phyloP scores from a whole-genome alignment of 2,113 vertebrate species.

The Rostratula benghalensis region DNA sequence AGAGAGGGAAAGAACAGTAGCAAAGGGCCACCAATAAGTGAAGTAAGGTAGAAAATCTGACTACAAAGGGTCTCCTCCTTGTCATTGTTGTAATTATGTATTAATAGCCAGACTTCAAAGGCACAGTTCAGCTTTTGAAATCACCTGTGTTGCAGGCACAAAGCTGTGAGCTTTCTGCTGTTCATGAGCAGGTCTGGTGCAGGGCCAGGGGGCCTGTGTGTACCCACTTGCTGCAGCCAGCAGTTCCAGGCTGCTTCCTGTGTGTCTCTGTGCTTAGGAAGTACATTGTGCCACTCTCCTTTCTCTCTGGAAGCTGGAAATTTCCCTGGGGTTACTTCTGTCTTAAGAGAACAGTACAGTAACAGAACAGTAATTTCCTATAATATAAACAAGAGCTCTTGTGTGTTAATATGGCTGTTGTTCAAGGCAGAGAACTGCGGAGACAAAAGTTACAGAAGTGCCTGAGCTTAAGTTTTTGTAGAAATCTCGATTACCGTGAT shows the following conservation, averaged over 20 bases:
- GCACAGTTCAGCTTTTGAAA: neutral
- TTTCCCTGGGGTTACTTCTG: slow-evolving; percentile 6
- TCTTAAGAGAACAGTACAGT: neutral
- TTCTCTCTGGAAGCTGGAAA: slow-evolving; percentile 31
- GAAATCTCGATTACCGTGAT: neutral
- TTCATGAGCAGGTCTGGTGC: neutral
- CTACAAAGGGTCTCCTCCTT: neutral
- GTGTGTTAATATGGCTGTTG: neutral
- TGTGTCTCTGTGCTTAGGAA: neutral
- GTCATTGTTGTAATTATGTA: neutral
- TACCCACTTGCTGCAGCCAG: neutral
- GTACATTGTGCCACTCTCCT: neutral
- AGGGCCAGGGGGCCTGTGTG: neutral
- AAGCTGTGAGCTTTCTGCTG: neutral
- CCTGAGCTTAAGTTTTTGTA: neutral
- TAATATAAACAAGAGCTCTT: slow-evolving; percentile 21
- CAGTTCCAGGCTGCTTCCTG: neutral
- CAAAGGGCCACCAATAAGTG: neutral
- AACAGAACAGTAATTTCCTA: slow-evolving; percentile 10
- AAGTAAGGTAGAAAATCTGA: neutral
- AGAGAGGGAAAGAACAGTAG: neutral
- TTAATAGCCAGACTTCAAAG: neutral
- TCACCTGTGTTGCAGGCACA: accelerated
- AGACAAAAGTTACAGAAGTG: neutral
- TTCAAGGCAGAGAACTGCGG: neutral